Percentiles rank a stretch among this genome's conserved stretches.
These are phyloP conservation scores for Lucilia sericata DNA, from an alignment of 1,140 invertebrate genomes.

Conservation along the genomic window DNA sequence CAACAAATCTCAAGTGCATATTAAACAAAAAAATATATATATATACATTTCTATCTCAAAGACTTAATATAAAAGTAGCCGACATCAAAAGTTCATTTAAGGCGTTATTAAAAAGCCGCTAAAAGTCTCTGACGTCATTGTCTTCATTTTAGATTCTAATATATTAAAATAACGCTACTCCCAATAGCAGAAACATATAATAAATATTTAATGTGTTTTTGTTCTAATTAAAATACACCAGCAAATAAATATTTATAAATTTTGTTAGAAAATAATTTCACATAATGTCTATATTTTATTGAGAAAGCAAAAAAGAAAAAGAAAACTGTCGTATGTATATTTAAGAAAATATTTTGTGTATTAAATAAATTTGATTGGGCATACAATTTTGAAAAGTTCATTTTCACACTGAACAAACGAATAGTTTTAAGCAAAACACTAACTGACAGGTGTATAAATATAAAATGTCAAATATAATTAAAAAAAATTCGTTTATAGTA, in stretches of 20 bases:
- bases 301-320: too few relatives aligned
- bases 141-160: not conserved
- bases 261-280: not conserved
- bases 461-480: conserved; percentile 28
- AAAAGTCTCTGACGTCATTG: conserved; percentile 6
- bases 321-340: too few relatives aligned
- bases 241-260: not conserved
- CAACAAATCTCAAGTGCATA: not conserved
- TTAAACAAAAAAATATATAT: not conserved
- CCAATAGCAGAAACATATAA: not conserved
- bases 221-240: not conserved
- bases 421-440: not conserved
- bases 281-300: not conserved
- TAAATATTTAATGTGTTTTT: not conserved
- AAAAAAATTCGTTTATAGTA: not conserved
- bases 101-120: not conserved
- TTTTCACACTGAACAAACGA: not conserved
- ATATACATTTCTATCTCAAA: conserved; percentile 7
- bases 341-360: too few relatives aligned
- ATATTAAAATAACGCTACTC: not conserved
- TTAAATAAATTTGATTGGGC: not conserved
- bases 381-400: not conserved
- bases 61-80: conserved; percentile 24
- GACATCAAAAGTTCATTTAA: conserved; percentile 26
- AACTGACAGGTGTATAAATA: conserved; percentile 16